phyloP scores from a whole-genome alignment of 2,797 vertebrate genomes.

The Hyperoplus lanceolatus region DNA sequence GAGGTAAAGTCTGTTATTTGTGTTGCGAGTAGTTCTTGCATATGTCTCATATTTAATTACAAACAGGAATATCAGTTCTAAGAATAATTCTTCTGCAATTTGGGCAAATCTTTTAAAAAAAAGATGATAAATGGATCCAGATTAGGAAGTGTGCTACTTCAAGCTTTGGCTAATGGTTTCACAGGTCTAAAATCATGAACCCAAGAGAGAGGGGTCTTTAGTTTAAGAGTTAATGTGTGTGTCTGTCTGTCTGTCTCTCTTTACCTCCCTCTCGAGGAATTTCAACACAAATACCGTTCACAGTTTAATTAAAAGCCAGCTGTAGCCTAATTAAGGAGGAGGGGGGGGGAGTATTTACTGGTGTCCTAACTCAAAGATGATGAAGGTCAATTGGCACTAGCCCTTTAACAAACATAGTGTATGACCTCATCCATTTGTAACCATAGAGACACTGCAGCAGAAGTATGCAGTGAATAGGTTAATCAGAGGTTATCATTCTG shows the following conservation, averaged over 20 bases:
- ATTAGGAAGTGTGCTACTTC: constrained; percentile 33
- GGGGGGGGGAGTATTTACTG: constrained; percentile 35
- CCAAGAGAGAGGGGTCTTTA: constrained; percentile 20
- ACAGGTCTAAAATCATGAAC: constrained; percentile 36
- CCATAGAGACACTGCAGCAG: constrained; percentile 19
- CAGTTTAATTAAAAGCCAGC: constrained; percentile 67
- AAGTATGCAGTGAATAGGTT: background rate
- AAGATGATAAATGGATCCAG: constrained; percentile 29
- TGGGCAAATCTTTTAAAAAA: constrained; percentile 15
- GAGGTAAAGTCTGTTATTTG: constrained; percentile 8
- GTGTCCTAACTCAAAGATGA: constrained; percentile 28
- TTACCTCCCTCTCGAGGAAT: constrained; percentile 45
- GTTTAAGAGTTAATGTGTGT: constrained; percentile 15
- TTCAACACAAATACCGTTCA: constrained; percentile 52
- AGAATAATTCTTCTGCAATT: background rate
- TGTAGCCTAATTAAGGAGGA: constrained; percentile 60
- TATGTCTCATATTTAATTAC: constrained; percentile 9
- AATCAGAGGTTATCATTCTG: constrained; percentile 1
- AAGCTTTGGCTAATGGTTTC: constrained; percentile 33
- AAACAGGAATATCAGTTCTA: constrained; percentile 23
- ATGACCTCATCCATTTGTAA: constrained; percentile 19
- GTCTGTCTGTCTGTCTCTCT: background rate
- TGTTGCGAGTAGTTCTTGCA: constrained; percentile 21
- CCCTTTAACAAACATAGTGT: constrained; percentile 52
- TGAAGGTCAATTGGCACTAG: constrained; percentile 48